These are phyloP conservation scores for Prosapia bicincta DNA, from an alignment of 2,888 invertebrate species.

Conservation along the genomic window DNA sequence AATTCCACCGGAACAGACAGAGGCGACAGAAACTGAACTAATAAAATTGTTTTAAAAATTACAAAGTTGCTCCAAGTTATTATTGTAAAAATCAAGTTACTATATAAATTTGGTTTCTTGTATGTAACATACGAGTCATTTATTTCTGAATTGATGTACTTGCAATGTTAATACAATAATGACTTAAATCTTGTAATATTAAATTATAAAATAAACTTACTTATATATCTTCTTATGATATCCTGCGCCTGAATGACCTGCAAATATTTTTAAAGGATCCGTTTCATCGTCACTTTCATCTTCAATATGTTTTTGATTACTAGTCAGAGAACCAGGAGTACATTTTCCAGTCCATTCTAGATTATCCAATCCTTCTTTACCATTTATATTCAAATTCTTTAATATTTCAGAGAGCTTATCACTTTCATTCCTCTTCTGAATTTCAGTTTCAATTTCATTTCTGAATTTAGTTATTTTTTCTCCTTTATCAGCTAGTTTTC, in stretches of 20 bases:
- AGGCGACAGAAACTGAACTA: too few species aligned
- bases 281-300: slow-evolving; percentile 53
- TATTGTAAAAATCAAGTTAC: too few species aligned
- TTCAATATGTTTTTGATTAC: slow-evolving; percentile 41
- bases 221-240: slow-evolving; percentile 34
- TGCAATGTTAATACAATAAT: too few species aligned
- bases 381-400: slow-evolving; percentile 51
- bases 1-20: too few species aligned
- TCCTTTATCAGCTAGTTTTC: slow-evolving; percentile 58
- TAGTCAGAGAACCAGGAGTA: slow-evolving; percentile 21
- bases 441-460: slow-evolving; percentile 50
- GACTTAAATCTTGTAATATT: too few species aligned
- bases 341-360: slow-evolving; percentile 59
- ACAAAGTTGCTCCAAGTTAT: too few species aligned
- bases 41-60: too few species aligned
- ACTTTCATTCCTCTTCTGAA: slow-evolving; percentile 52
- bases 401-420: slow-evolving; percentile 53
- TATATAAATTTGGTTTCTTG: too few species aligned
- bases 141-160: background rate
- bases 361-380: slow-evolving; percentile 51
- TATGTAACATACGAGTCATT: too few species aligned
- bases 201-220: slow-evolving; percentile 26
- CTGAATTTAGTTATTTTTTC: slow-evolving; percentile 52
- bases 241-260: slow-evolving; percentile 47
- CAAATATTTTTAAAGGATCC: slow-evolving; percentile 57